These are phyloP conservation scores for Himalopsyche anomala DNA, from an alignment of 2,888 invertebrate species.

Conservation along the genomic window DNA sequence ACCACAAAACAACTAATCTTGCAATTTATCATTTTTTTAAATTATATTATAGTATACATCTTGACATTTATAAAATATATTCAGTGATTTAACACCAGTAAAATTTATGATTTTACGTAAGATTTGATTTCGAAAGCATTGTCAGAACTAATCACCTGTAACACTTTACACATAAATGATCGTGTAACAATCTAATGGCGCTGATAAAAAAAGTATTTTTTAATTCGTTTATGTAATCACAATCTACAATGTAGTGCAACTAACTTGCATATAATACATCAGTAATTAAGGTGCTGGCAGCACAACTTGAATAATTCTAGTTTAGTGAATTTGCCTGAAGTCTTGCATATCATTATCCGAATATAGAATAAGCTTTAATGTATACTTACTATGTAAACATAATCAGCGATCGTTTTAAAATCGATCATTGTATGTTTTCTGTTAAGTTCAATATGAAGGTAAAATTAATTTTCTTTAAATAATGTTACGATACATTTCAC, in stretches of 20 bases:
- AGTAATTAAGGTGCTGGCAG: no score
- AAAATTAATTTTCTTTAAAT: no score
- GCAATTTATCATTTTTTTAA: neutral
- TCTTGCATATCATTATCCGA: no score
- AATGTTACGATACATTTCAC: neutral
- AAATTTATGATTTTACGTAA: neutral
- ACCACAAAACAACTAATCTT: no score
- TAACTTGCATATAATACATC: no score
- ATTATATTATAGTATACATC: neutral
- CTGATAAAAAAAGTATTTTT: neutral
- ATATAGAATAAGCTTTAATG: no score
- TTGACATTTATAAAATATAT: neutral
- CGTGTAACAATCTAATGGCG: neutral
- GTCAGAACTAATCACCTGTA: neutral
- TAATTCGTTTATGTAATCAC: neutral
- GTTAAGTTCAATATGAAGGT: no score
- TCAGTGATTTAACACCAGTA: neutral
- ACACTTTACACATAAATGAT: neutral
- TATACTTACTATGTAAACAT: no score
- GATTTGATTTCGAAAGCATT: constrained; percentile 5
- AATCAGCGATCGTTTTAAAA: no score
- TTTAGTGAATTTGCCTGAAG: no score
- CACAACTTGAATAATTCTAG: no score
- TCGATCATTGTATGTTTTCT: no score
- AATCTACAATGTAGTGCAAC: neutral